Percentiles rank a stretch among this genome's conserved stretches.
phyloP scores from a whole-genome alignment of 2,797 vertebrate genomes.

The Premnoplex brunnescens region DNA sequence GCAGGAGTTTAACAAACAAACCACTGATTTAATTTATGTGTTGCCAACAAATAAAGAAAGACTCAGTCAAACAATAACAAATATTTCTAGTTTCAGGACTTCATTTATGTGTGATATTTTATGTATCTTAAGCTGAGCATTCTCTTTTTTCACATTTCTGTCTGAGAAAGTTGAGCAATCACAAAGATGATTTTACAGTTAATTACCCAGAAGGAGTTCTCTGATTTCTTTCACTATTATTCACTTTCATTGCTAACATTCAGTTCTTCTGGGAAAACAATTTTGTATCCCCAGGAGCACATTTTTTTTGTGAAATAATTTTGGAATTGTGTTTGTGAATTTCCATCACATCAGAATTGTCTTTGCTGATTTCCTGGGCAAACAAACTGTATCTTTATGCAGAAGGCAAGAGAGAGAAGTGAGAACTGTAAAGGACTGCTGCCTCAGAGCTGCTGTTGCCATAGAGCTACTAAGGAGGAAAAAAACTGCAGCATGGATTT shows the following conservation, averaged over 20 bases:
- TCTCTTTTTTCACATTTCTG: not conserved
- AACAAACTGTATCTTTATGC: not conserved
- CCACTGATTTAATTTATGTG: not conserved
- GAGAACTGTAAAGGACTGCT: not conserved
- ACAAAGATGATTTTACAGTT: not conserved
- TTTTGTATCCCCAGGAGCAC: not conserved
- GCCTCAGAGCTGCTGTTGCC: slow-evolving; percentile 56
- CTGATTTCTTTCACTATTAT: not conserved
- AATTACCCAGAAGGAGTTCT: not conserved
- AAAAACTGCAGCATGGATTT: slow-evolving; percentile 57
- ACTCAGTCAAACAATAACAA: not conserved
- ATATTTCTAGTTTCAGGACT: not conserved
- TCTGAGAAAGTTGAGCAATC: not conserved
- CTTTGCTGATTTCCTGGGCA: not conserved
- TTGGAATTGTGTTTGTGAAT: not conserved
- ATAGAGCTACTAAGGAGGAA: slow-evolving; percentile 49
- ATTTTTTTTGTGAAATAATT: not conserved
- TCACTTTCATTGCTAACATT: not conserved
- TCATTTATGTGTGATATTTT: not conserved
- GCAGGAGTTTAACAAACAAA: not conserved
- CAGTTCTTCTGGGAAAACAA: not conserved
- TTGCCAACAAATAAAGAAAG: not conserved
- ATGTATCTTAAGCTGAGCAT: not conserved
- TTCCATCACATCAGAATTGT: not conserved
- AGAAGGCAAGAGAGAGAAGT: not conserved